These are phyloP conservation scores for Cairina moschata DNA, from an alignment of 2,113 vertebrate species.

Conservation along the genomic window DNA sequence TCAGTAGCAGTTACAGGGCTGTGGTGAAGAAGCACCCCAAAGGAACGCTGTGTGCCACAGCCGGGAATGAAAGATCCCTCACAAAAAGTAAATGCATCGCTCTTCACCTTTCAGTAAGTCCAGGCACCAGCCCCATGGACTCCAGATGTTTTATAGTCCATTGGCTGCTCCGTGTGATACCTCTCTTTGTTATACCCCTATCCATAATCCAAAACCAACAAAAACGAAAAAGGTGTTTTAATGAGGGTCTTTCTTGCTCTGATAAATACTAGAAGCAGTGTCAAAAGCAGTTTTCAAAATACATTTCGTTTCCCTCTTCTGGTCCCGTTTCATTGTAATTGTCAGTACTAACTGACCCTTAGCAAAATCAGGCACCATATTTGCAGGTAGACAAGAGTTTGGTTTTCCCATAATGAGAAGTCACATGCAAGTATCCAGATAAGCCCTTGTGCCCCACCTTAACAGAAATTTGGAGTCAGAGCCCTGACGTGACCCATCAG, in stretches of 20 bases:
- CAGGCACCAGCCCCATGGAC: conserved; percentile 4
- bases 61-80: neutral
- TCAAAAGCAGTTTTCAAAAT: neutral
- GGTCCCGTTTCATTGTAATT: neutral
- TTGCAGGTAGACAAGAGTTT: neutral
- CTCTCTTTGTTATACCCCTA: conserved; percentile 16
- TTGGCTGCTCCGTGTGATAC: neutral
- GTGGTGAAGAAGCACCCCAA: neutral
- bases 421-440: neutral
- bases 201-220: conserved; percentile 18
- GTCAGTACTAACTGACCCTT: neutral
- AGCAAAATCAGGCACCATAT: neutral
- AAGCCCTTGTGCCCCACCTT: neutral
- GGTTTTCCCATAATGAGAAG: neutral
- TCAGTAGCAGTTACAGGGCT: neutral
- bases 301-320: neutral
- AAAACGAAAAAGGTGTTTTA: neutral
- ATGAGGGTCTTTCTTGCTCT: neutral
- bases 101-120: conserved; percentile 18
- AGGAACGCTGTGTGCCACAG: neutral
- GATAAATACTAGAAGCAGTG: neutral
- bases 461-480: neutral
- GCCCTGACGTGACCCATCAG: neutral
- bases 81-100: conserved; percentile 9
- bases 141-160: conserved; percentile 33